Evolutionary conservation across 1,140 invertebrate genomes (phyloP), one percentile per base, ranked within the genome.

Genomic region (Holcopasites calliopsidis): DNA sequence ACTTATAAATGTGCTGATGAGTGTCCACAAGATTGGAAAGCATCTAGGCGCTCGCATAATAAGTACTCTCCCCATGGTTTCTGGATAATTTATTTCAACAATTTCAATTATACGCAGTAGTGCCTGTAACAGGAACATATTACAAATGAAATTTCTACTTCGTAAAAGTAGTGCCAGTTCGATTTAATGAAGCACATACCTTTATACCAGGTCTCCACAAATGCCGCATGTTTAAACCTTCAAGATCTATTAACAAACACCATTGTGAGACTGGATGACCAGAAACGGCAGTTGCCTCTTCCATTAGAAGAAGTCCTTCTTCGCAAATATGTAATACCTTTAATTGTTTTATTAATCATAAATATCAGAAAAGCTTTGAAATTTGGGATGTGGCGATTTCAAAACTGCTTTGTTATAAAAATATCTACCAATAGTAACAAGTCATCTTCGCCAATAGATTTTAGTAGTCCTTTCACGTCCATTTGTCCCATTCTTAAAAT

Each of bases 1-100:
- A 95, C 95, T 94, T 85, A 99, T 99, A 89, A 99, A 99, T n/a
- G 97, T 97, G 87, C 96, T 97, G 64, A 99, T 96, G 55, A 99
- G 94, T 0, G 98, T 99, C 98, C 98, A 99, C n/a, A 99, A 92
- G 73, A 99, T 97, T 1, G 98, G 98, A 88, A 99, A 99, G 54
- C 98, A 97, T 77, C 97, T 93, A 1, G 97, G 97, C 35, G 97
- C 97, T 78, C 97, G 92, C 66, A 97, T 95, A 77, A 98, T 97
- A 31, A 98, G 92, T 58, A 98, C 96, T 54, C 95, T 92, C 18
- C 97, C 97, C 95, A 99, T 97, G 10, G 97, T 99, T 92, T 99
- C 98, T 11, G 98, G 98, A 92, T 99, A 99, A 92, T 99, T 98
- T 18, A 96, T 96, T 91, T 99, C 97, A 8, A 98, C 97, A 58